These are phyloP conservation scores for Aphaenogaster rudis DNA, from an alignment of 1,140 invertebrate species.

Conservation along the genomic window DNA sequence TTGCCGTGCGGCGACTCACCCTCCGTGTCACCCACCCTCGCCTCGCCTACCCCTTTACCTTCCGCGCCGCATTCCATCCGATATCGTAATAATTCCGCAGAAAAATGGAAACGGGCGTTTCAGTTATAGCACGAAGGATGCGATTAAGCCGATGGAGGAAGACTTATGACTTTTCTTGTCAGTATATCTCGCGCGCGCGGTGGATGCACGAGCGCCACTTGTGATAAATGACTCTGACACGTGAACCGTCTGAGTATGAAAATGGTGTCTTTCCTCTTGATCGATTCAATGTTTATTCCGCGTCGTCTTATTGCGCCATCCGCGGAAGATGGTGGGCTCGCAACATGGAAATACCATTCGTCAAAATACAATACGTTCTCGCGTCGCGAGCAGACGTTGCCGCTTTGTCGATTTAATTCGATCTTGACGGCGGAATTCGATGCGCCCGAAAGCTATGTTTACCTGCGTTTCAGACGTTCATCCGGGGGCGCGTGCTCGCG, in stretches of 20 bases:
- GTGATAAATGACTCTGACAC: slow-evolving; percentile 50
- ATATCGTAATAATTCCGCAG: slow-evolving; percentile 43
- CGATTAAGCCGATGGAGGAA: slow-evolving; percentile 56
- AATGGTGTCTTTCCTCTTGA: slow-evolving; percentile 9
- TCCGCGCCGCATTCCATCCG: not conserved
- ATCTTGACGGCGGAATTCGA: slow-evolving; percentile 8
- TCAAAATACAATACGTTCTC: not conserved
- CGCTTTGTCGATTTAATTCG: slow-evolving; percentile 38
- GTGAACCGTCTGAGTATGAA: slow-evolving; percentile 42
- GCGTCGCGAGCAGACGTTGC: slow-evolving; percentile 13
- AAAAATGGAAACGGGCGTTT: slow-evolving; percentile 19
- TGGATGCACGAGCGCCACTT: not conserved
- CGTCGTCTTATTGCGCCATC: not conserved
- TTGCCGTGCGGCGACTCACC: not conserved
- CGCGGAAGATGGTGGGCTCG: not conserved
- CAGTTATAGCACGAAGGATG: slow-evolving; percentile 12
- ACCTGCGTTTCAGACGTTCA: slow-evolving; percentile 12
- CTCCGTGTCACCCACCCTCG: not conserved
- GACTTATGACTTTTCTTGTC: slow-evolving; percentile 61
- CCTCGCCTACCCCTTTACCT: not conserved
- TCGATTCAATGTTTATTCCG: slow-evolving; percentile 47
- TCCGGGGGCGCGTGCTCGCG: not conserved
- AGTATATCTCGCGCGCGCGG: slow-evolving; percentile 29
- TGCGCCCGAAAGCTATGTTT: not conserved
- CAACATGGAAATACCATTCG: slow-evolving; percentile 6